Conservation (phyloP, 64 coral and sea anemone species). For the Acropora yongei region DNA sequence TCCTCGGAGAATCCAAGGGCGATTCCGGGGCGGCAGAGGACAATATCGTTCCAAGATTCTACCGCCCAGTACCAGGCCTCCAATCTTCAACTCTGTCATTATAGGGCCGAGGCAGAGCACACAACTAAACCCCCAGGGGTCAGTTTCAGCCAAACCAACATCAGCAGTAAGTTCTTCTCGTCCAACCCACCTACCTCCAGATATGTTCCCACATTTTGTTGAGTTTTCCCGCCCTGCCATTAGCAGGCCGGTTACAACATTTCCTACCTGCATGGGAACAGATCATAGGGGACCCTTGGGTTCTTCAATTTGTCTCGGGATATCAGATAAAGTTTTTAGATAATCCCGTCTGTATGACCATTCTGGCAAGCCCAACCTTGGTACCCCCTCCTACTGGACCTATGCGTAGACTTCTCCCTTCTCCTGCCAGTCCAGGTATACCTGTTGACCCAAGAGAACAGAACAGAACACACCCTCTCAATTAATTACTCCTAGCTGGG, state of each 20-base stretch:
- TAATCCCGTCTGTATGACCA: background rate
- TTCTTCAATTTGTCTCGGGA: slow-evolving; percentile 40
- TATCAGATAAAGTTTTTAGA: slow-evolving; percentile 41
- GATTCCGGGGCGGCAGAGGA: slow-evolving; percentile 26
- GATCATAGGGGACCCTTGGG: slow-evolving; percentile 66
- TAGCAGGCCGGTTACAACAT: slow-evolving; percentile 43
- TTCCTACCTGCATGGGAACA: slow-evolving; percentile 61
- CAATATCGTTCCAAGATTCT: slow-evolving; percentile 40
- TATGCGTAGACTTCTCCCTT: background rate
- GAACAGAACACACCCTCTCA: slow-evolving; percentile 11
- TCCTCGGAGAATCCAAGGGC: slow-evolving; percentile 35
- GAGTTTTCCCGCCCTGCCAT: slow-evolving; percentile 13
- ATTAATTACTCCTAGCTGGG: slow-evolving; percentile 61
- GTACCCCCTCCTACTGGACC: background rate
- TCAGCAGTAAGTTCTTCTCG: background rate
- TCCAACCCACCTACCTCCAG: slow-evolving; percentile 25
- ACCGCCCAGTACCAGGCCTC: background rate
- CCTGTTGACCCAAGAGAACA: background rate
- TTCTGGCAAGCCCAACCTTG: no score
- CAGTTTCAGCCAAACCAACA: background rate
- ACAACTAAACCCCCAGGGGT: background rate
- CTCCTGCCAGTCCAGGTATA: background rate
- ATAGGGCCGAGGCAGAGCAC: slow-evolving; percentile 5
- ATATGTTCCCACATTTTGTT: slow-evolving; percentile 59
- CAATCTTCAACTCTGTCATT: slow-evolving; percentile 20